These are phyloP conservation scores for Oryzias celebensis DNA, from an alignment of 2,113 vertebrate genomes.

Conservation along the genomic window DNA sequence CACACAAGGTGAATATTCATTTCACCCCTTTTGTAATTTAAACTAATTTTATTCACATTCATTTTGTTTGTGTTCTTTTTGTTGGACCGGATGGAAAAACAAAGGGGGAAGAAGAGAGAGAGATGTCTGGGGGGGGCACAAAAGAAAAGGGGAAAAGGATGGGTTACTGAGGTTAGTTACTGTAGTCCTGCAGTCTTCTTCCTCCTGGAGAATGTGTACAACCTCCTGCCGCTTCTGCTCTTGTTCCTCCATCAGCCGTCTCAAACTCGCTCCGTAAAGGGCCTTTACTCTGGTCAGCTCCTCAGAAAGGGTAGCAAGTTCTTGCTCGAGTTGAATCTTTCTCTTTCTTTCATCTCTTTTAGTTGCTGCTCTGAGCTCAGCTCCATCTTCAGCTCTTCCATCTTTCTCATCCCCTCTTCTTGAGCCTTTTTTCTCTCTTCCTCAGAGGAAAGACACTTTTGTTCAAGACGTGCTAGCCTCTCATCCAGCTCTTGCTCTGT, in stretches of 20 bases:
- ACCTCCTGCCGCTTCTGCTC: slow-evolving; percentile 75
- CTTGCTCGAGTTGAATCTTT: slow-evolving; percentile 74
- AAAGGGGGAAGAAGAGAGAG: no score
- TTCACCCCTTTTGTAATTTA: no score
- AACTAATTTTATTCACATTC: no score
- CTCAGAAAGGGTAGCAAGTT: slow-evolving; percentile 62
- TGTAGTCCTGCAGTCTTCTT: no score
- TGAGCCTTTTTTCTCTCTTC: slow-evolving; percentile 81
- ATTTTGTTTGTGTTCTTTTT: no score
- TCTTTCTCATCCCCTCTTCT: slow-evolving; percentile 68
- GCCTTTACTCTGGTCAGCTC: slow-evolving; percentile 84
- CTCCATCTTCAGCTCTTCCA: slow-evolving; percentile 78
- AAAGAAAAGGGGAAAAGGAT: no score
- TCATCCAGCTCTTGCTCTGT: slow-evolving; percentile 79
- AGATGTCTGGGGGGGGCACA: no score
- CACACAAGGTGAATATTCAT: no score
- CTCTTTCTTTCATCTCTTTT: slow-evolving; percentile 64
- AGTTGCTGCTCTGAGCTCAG: slow-evolving; percentile 75
- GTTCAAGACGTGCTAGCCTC: slow-evolving; percentile 79
- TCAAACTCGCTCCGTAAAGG: slow-evolving; percentile 76
- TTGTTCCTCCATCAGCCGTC: slow-evolving; percentile 79
- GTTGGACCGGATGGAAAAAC: no score
- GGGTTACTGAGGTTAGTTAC: no score
- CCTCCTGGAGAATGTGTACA: slow-evolving; percentile 71
- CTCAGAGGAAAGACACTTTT: slow-evolving; percentile 80